These are phyloP conservation scores for Tychaedon coryphoeus DNA, from an alignment of 2,113 vertebrate genomes.

Conservation along the genomic window DNA sequence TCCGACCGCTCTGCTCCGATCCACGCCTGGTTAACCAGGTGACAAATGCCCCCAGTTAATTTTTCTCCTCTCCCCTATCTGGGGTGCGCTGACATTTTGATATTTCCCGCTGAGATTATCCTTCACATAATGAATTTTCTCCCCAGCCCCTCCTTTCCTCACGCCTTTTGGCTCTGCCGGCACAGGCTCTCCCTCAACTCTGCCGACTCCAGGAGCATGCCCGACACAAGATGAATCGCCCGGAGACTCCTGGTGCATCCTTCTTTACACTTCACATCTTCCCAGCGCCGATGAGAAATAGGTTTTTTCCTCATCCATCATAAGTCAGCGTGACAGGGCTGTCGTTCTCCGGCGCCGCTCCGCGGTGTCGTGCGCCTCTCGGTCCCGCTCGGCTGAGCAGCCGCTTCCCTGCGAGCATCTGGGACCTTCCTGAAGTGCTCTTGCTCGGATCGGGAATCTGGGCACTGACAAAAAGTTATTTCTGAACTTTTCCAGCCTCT, in stretches of 20 bases:
- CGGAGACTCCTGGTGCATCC: slow-evolving; percentile 58
- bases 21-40: slow-evolving; percentile 65
- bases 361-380: slow-evolving; percentile 11
- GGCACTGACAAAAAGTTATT: neutral
- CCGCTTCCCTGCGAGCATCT: neutral
- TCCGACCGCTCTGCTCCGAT: neutral
- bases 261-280: slow-evolving; percentile 73
- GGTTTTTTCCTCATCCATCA: slow-evolving; percentile 76
- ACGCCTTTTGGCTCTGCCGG: neutral
- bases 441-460: neutral
- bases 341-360: slow-evolving; percentile 7
- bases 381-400: neutral
- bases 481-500: neutral
- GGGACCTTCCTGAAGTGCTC: slow-evolving; percentile 32
- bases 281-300: slow-evolving; percentile 67
- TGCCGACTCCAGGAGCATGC: neutral
- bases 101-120: slow-evolving; percentile 68
- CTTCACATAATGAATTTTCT: slow-evolving; percentile 66
- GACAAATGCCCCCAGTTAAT: slow-evolving; percentile 53
- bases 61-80: neutral
- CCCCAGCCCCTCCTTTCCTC: neutral
- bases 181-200: neutral
- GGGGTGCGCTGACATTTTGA: slow-evolving; percentile 66
- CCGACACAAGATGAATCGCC: slow-evolving; percentile 64
- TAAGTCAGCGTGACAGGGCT: slow-evolving; percentile 71